A percentile compares a stretch with the other conserved stretches of the same genome.
Evolutionary conservation across 2,797 vertebrate species (phyloP).

Genomic region (Melanotaenia nigrans): DNA sequence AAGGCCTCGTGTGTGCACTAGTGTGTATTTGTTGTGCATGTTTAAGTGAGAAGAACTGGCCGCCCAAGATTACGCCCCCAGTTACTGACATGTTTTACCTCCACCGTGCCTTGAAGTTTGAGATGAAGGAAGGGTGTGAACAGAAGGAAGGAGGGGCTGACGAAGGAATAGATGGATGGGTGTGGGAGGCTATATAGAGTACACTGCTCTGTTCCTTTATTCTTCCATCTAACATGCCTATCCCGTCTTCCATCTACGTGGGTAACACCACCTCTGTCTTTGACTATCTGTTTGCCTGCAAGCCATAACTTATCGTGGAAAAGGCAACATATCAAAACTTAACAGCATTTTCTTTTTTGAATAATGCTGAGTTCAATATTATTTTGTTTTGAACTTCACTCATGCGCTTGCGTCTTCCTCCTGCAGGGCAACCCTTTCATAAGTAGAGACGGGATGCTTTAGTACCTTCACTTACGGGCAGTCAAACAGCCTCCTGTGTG

Average conservation of each 20-base stretch:
- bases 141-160: conserved; percentile 58
- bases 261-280: conserved; percentile 69
- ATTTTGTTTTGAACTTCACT: conserved; percentile 84
- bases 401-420: conserved; percentile 60
- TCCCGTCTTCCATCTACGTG: conserved; percentile 61
- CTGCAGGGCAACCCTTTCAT: conserved; percentile 73
- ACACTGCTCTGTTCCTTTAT: conserved; percentile 64
- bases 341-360: conserved; percentile 79
- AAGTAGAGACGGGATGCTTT: conserved; percentile 61
- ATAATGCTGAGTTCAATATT: conserved; percentile 88
- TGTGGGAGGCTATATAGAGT: conserved; percentile 74
- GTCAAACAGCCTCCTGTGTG: conserved; percentile 77
- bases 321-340: conserved; percentile 82
- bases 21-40: conserved; percentile 72
- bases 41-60: conserved; percentile 72
- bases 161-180: conserved; percentile 73
- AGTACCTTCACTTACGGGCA: conserved; percentile 78
- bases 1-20: conserved; percentile 50
- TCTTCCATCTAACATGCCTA: conserved; percentile 62
- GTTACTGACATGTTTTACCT: conserved; percentile 81
- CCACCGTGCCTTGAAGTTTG: conserved; percentile 78
- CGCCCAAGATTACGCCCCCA: conserved; percentile 79
- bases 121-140: conserved; percentile 72
- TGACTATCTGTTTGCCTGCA: conserved; percentile 73
- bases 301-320: conserved; percentile 71